Conservation (phyloP, 2,888 invertebrate species). For the Sinotaia quadrata region DNA sequence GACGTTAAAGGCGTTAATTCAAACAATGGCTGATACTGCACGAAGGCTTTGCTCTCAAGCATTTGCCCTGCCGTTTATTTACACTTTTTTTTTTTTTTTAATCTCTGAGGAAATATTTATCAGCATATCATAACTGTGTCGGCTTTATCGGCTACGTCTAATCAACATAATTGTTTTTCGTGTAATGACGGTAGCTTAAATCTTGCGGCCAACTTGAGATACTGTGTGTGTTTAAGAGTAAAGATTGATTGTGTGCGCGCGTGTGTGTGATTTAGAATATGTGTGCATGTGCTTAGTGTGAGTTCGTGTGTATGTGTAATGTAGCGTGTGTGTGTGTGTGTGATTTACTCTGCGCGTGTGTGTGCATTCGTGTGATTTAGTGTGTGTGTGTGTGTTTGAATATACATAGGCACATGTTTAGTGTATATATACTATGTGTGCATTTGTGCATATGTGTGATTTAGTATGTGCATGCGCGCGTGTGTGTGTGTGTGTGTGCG, state of each 20-base stretch:
- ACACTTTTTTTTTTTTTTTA: too few relatives aligned
- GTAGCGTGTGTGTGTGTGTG: not conserved
- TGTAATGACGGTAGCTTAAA: too few relatives aligned
- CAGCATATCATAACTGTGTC: too few relatives aligned
- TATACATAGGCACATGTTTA: not conserved
- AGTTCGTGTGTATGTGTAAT: not conserved
- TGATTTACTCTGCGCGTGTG: not conserved
- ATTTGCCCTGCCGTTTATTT: too few relatives aligned
- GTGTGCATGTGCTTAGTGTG: not conserved
- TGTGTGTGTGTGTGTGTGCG: not conserved
- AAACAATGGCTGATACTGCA: too few relatives aligned
- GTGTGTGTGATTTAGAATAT: not conserved
- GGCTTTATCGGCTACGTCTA: too few relatives aligned
- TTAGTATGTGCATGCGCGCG: not conserved
- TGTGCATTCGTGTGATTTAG: not conserved
- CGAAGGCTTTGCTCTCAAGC: too few relatives aligned
- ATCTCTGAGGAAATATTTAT: too few relatives aligned
- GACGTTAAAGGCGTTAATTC: too few relatives aligned
- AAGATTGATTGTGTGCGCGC: not conserved
- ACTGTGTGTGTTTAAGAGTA: too few relatives aligned
- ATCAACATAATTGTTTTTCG: too few relatives aligned
- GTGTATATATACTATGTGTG: not conserved
- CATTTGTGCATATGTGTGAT: not conserved
- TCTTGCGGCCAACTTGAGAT: too few relatives aligned
- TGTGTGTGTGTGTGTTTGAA: conserved; percentile 4